Percentiles rank a stretch among this genome's conserved stretches.
These are phyloP conservation scores for Aegotheles bennettii DNA, from an alignment of 2,113 vertebrate species.

Conservation along the genomic window DNA sequence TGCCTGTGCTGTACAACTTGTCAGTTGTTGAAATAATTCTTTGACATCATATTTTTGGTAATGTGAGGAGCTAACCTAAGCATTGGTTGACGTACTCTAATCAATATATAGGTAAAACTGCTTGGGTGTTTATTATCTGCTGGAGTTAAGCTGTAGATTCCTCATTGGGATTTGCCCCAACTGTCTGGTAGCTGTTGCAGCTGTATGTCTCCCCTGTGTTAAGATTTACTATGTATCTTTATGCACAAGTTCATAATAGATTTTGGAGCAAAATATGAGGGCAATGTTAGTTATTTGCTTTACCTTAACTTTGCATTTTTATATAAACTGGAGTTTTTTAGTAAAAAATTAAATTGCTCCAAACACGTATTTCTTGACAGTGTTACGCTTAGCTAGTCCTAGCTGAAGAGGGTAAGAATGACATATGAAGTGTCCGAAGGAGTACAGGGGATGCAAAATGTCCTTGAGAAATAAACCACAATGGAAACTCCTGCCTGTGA, in stretches of 20 bases:
- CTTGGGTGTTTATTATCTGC: background rate
- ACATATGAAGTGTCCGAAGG: background rate
- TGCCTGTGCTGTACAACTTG: background rate
- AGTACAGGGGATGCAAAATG: background rate
- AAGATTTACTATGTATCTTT: background rate
- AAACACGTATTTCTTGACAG: background rate
- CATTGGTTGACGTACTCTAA: background rate
- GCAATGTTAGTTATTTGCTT: background rate
- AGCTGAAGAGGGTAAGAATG: background rate
- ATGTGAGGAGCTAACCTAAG: background rate
- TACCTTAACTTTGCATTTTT: background rate
- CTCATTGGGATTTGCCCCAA: background rate
- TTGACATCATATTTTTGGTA: background rate
- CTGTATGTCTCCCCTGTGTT: background rate
- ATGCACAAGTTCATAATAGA: background rate
- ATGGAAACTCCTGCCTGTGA: background rate
- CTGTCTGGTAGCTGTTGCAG: background rate
- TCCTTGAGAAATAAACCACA: accelerated
- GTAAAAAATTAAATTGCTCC: background rate
- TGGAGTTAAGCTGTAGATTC: background rate
- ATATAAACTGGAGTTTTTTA: background rate
- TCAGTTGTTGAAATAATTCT: background rate
- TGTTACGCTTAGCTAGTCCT: background rate
- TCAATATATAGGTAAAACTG: background rate
- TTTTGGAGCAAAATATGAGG: background rate